A percentile compares a stretch with the other conserved stretches of the same genome.
These are phyloP conservation scores for Caenorhabditis inopinata DNA, from an alignment of 1,140 invertebrate species.

Conservation along the genomic window DNA sequence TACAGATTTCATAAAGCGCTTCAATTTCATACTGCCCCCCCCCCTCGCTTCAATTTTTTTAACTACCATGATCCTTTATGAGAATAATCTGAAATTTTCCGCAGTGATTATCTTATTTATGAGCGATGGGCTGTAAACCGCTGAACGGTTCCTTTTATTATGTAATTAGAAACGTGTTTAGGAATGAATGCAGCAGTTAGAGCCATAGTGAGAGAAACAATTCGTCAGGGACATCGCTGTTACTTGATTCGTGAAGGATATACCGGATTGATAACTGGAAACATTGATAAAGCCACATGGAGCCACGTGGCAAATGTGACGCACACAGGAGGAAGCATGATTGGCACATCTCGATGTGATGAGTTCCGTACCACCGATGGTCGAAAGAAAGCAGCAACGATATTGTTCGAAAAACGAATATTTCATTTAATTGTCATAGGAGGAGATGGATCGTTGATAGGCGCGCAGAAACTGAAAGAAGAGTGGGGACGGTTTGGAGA, in stretches of 20 bases:
- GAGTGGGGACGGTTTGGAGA: conserved; percentile 23
- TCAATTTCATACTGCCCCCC: too few species aligned
- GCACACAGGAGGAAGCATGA: conserved; percentile 20
- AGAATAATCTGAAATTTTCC: too few species aligned
- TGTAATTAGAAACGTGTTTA: too few species aligned
- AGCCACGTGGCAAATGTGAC: conserved; percentile 3
- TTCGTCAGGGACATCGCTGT: not conserved
- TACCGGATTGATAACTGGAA: not conserved
- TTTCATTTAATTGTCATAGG: conserved; percentile 12
- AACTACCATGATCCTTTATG: too few species aligned
- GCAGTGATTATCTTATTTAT: too few species aligned
- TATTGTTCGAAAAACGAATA: not conserved
- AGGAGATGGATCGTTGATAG: conserved; percentile 9
- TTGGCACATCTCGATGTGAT: conserved; percentile 9
- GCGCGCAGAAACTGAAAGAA: conserved; percentile 2
- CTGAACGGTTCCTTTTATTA: too few species aligned
- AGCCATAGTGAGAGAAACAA: not conserved
- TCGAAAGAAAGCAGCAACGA: not conserved
- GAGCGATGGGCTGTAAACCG: too few species aligned
- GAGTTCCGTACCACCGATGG: not conserved
- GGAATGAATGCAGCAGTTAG: conserved; percentile 9
- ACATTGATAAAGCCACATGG: not conserved
- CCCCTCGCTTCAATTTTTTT: too few species aligned
- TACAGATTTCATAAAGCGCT: too few species aligned
- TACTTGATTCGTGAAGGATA: conserved; percentile 6